Base-by-base conservation (phyloP, 2,797 vertebrate species). In the Pipistrellus pygmaeus region DNA sequence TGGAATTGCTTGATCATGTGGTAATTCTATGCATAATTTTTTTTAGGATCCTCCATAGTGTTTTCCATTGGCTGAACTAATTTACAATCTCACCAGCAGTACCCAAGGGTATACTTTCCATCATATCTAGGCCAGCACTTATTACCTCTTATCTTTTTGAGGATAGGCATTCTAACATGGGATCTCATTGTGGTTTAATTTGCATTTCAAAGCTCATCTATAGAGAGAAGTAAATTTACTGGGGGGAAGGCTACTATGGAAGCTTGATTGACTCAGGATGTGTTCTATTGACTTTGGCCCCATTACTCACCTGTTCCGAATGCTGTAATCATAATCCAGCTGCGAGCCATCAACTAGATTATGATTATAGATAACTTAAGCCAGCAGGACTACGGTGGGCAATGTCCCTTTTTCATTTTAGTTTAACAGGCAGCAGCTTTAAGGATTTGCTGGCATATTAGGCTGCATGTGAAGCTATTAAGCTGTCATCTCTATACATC, bases 391-490 rank as follows among this genome's bases (percentile, higher is more conserved):
- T 88, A 41, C n/a, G 85, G 46, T 21, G 12, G 71, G 20, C 4
- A 46, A 76, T 27, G 66, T 32, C 85, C 85, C n/a, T 55, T 95
- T 68, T 95, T 93, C 32, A 18, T 85, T 88, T 85, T 66, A 82
- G 25, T 91, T 77, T 86, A 94, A 94, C 32, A 80, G 71, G 38
- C 87, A 71, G 72, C 62, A 95, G 25, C 38, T 95, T 93, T 93
- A 85, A 85, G 80, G 55, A 96, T 97, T 90, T 86, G 30, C 48
- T 96, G 9, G 38, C 93, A 81, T 83, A 73, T 82, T 62, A 48
- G 60, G 27, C 14, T 92, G 38, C 46, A 64, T 88, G n/a, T 96
- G 48, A 94, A 94, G 41, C 68, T n/a, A 68, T 92, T 91, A 93
- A 87, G 88, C 69, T 96, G 48, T 91, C 15, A 10, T 88, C n/a